Base-by-base conservation (phyloP, 1,140 invertebrate genomes). In the Nylanderia fulva region DNA sequence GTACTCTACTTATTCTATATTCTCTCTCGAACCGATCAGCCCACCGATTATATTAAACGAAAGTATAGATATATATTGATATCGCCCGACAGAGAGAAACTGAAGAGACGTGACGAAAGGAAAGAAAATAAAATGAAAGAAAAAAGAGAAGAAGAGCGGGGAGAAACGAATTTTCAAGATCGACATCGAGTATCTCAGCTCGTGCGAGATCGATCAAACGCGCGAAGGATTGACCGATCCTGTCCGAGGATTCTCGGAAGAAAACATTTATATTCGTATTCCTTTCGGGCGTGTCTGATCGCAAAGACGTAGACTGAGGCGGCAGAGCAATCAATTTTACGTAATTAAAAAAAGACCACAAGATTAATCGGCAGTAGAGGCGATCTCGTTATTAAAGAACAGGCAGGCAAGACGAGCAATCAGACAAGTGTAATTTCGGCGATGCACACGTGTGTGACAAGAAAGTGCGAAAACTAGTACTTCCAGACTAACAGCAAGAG, bases 341-440 rank as follows among this genome's bases (percentile, higher is more conserved):
- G 84, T 68, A 84, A 74, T 56, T 84, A 86, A 75, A 54, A 75
- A 54, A 68, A 71, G 8, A 15, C 45, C 54, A 77, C 74, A 82
- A 74, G 84, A 66, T 80, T 33, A 71, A 80, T 82, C 52, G 66
- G 77, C 66, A 48, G 18, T 48, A 60, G 18, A 82, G 66, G 77
- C 77, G 58, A 18, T 79, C n/a, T n/a, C 75, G 45, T 56, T 56
- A 48, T 75, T 48, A 48, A 48, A 54, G 45, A 69, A 74, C 60
- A 86, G 75, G 27, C 80, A 90, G 86, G 69, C 84, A 86, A n/a
- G 80, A 72, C 86, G 88, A 86, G 72, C 86, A 88, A 69, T 60
- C 64, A 85, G 39, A 74, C 42, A 42, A 72, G 36, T 33, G 52
- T 29, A 18, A 61, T 1, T 60, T 71, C 66, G 45, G n/a, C 42